Evolutionary conservation across 1,140 invertebrate species (phyloP).

Genomic region (Eumeta japonica): DNA sequence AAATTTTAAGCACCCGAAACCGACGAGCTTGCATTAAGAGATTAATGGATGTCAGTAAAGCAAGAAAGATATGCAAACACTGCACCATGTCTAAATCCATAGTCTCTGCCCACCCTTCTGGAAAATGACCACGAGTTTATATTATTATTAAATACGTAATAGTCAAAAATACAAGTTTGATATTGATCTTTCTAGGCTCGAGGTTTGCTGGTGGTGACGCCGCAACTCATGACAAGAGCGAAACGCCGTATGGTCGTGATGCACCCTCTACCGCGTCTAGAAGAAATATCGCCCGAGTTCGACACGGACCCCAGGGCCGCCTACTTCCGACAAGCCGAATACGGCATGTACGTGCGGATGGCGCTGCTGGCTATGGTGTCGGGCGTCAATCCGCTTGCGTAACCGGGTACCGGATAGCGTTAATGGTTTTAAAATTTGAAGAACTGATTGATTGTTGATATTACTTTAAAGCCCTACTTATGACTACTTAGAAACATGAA

Average conservation of each 20-base stretch:
- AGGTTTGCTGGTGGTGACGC: constrained; percentile 87
- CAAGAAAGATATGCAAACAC: too few species aligned
- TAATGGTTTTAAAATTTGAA: constrained; percentile 3
- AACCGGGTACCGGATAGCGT: constrained; percentile 8
- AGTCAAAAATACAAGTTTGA: constrained; percentile 12
- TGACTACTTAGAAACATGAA: not conserved
- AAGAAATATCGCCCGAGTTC: constrained; percentile 92
- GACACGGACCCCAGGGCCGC: constrained; percentile 95
- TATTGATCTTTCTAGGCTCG: constrained; percentile 64
- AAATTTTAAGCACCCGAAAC: too few species aligned
- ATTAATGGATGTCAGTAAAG: too few species aligned
- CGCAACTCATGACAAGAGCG: constrained; percentile 91
- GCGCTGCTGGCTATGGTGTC: constrained; percentile 91
- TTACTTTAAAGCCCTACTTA: not conserved
- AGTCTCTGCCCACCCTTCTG: constrained; percentile 7
- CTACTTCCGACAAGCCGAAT: constrained; percentile 97
- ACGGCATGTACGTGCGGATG: constrained; percentile 98
- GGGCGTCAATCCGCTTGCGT: constrained; percentile 56
- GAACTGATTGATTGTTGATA: not conserved
- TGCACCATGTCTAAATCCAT: too few species aligned
- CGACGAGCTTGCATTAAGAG: too few species aligned
- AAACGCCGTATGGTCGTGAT: constrained; percentile 94
- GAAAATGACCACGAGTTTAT: too few species aligned
- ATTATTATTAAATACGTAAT: too few species aligned
- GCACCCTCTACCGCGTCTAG: constrained; percentile 93